Percentiles rank a stretch among this genome's conserved stretches.
These are phyloP conservation scores for Drosophila buzzatii DNA, from an alignment of 2,888 invertebrate species.

Conservation along the genomic window DNA sequence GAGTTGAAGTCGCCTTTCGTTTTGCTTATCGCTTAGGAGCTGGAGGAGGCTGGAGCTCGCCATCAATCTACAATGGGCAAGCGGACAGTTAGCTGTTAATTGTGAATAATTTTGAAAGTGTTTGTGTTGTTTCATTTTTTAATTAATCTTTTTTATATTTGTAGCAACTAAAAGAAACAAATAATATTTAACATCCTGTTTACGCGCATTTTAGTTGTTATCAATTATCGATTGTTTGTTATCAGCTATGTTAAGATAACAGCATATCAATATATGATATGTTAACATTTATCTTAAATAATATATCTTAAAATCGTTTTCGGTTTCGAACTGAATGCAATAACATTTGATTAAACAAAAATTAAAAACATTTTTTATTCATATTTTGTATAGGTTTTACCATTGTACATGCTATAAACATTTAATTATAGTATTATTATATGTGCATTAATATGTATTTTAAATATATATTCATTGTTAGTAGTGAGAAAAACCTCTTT, in stretches of 20 bases:
- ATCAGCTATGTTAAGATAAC: conserved; percentile 12
- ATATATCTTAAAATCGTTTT: not conserved
- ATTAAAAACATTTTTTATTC: not conserved
- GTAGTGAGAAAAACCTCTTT: not conserved
- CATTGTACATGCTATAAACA: not conserved
- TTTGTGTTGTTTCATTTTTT: not conserved
- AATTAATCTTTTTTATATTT: not conserved
- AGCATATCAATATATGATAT: not conserved
- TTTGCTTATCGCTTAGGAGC: conserved; percentile 23
- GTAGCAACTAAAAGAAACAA: not conserved
- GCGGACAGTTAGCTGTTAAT: not conserved
- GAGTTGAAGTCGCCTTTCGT: conserved; percentile 7
- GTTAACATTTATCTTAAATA: conserved; percentile 9
- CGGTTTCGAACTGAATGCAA: not conserved
- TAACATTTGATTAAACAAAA: not conserved
- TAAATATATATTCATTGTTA: not conserved
- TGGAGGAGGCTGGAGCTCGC: not conserved
- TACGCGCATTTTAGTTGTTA: not conserved
- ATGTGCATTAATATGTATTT: not conserved
- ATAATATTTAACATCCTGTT: not conserved
- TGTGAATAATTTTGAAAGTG: not conserved
- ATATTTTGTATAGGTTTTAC: no score
- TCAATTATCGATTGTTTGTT: not conserved
- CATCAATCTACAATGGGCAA: conserved; percentile 10
- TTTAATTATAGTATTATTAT: conserved; percentile 1